A percentile compares a stretch with the other conserved stretches of the same genome.
These are phyloP conservation scores for Arvicanthis niloticus DNA, from an alignment of 2,113 vertebrate genomes.

Conservation along the genomic window DNA sequence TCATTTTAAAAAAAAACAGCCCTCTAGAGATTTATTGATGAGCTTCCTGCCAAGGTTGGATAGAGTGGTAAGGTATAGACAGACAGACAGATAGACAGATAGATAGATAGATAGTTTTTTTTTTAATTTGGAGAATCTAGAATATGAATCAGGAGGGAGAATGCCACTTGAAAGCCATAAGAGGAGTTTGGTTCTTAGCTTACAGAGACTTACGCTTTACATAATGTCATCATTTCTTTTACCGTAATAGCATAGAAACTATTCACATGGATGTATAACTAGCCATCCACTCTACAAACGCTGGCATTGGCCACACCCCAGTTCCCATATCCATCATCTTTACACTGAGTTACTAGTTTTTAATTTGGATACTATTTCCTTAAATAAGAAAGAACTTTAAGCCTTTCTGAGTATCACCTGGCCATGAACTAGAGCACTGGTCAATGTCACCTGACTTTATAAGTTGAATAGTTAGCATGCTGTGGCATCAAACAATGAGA, in stretches of 20 bases:
- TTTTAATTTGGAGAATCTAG: background rate
- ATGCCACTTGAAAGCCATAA: background rate
- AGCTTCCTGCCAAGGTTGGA: background rate
- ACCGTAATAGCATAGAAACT: constrained; percentile 1
- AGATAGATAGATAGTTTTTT: background rate
- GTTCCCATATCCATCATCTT: constrained; percentile 5
- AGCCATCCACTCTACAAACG: background rate
- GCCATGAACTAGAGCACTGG: background rate
- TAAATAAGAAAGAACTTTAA: background rate
- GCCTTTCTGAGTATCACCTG: background rate
- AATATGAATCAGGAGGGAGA: constrained; percentile 42
- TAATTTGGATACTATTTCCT: constrained; percentile 36
- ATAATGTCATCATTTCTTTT: constrained; percentile 16
- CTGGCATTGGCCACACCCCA: constrained; percentile 10
- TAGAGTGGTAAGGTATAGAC: background rate
- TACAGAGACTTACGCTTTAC: background rate
- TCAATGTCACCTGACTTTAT: background rate
- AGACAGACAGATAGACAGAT: too few species aligned
- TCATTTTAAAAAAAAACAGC: background rate
- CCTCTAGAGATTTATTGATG: constrained; percentile 34
- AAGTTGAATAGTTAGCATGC: background rate
- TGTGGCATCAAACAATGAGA: constrained; percentile 22
- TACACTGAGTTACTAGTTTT: constrained; percentile 38
- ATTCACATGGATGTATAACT: background rate
- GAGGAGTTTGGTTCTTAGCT: constrained; percentile 1